Conservation (phyloP, 2,797 vertebrate genomes). For the Pangasius sanitwongsei region DNA sequence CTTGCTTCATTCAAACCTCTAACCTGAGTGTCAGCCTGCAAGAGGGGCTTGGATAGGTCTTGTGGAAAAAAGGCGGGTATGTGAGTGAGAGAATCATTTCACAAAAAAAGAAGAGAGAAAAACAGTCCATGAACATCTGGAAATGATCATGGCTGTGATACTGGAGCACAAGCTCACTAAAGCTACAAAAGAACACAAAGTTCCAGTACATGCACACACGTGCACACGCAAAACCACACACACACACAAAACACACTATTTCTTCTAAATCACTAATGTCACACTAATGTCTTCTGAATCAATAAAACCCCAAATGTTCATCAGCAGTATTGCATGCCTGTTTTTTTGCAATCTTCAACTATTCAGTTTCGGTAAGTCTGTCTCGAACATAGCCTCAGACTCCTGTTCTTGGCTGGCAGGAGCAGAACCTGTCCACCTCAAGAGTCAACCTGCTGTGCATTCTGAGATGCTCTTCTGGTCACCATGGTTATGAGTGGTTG, state of each 20-base stretch:
- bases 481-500: not conserved
- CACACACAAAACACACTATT: constrained; percentile 18
- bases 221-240: constrained; percentile 32
- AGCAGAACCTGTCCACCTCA: too few species aligned
- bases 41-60: not conserved
- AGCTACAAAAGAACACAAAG: too few species aligned
- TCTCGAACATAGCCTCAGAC: not conserved
- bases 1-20: not conserved
- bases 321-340: too few species aligned
- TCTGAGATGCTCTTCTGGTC: too few species aligned
- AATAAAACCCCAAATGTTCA: too few species aligned
- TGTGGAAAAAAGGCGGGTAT: too few species aligned
- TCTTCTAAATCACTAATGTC: too few species aligned
- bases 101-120: constrained; percentile 43
- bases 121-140: constrained; percentile 73
- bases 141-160: constrained; percentile 67
- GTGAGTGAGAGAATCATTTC: not conserved
- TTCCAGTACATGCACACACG: constrained; percentile 19
- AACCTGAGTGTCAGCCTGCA: constrained; percentile 1
- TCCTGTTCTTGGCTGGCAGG: not conserved
- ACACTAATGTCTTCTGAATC: too few species aligned
- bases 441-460: not conserved
- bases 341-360: not conserved
- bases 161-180: constrained; percentile 53
- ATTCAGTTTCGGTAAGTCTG: not conserved